Evolutionary conservation across 2,113 vertebrate genomes (phyloP), one percentile per base, ranked within the genome.

Genomic region (Myotis yumanensis): DNA sequence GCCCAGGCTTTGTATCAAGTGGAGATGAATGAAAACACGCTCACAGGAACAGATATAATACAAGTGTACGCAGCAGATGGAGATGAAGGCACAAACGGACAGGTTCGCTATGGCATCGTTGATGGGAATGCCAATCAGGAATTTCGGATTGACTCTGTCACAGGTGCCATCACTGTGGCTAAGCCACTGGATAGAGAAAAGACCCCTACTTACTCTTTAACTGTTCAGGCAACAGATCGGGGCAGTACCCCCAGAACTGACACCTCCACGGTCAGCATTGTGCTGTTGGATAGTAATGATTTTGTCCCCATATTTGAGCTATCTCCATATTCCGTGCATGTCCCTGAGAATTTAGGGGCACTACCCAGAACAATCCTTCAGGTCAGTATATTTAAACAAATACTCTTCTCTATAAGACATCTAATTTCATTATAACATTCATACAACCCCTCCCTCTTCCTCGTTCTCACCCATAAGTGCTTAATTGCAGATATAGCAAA

Each of bases 91-190:
- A 98, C 98, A 9, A 99, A 99, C 0, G 99, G 99, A 4, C 99
- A 99, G 97, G 99, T 99, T 2, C 99, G 99, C 4, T 99, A 99
- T 22, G 97, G 99, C 71, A 98, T 99, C 2, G 37, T 98, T 0
- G 93, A 86, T 0, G 99, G 99, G 11, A 99, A 99, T 90, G 71
- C 94, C 52, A 97, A 97, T 86, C 97, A 93, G 0, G 99, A 99
- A 71, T 99, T 99, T 96, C 98, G 99, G 35, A 99, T 99, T 0
- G 99, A 99, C 95, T 99, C 99, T 0, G 99, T 99, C 71, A 99
- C 99, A 0, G 99, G 99, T 0, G 97, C 99, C 77, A 98, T 99
- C 85, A 99, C 99, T 0, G 99, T 99, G 64, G 99, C 99, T 76
- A 99, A 98, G 96, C 98, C 98, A 93, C 96, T 99, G 97, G 99